phyloP scores from a whole-genome alignment of 2,888 invertebrate species.

The Autographa gamma region DNA sequence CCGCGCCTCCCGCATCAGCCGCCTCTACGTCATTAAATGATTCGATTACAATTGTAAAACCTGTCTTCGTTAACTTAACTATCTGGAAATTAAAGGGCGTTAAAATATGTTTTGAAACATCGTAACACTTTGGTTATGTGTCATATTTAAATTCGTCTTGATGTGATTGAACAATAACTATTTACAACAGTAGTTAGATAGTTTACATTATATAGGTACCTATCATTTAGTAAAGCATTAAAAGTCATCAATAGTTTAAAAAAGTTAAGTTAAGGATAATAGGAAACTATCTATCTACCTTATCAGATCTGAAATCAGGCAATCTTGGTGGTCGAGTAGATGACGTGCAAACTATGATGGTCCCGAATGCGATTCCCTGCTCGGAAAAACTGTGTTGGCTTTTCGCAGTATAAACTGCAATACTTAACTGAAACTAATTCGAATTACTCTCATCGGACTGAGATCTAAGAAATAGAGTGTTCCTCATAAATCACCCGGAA shows the following conservation, averaged over 20 bases:
- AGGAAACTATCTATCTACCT: neutral
- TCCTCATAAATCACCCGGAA: neutral
- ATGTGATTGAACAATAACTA: too few species aligned
- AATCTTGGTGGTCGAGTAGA: neutral
- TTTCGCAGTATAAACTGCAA: too few species aligned
- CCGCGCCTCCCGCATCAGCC: constrained; percentile 58
- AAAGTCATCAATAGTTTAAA: too few species aligned
- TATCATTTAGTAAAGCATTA: neutral
- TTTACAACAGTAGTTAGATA: too few species aligned
- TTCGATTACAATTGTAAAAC: constrained; percentile 42
- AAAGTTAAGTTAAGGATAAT: neutral
- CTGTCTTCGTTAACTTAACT: constrained; percentile 26
- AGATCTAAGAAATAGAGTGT: neutral
- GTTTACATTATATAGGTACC: too few species aligned
- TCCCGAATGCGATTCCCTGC: too few species aligned
- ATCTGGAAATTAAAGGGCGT: neutral
- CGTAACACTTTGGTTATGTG: too few species aligned
- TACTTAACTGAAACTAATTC: neutral
- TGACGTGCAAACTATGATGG: neutral
- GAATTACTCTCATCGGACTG: neutral
- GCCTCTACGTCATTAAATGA: constrained; percentile 53
- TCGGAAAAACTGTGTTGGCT: too few species aligned
- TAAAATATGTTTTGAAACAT: neutral
- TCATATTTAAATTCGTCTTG: too few species aligned
- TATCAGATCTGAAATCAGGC: too few species aligned